These are phyloP conservation scores for Pseudomyrmex gracilis DNA, from an alignment of 1,140 invertebrate species.

Conservation along the genomic window DNA sequence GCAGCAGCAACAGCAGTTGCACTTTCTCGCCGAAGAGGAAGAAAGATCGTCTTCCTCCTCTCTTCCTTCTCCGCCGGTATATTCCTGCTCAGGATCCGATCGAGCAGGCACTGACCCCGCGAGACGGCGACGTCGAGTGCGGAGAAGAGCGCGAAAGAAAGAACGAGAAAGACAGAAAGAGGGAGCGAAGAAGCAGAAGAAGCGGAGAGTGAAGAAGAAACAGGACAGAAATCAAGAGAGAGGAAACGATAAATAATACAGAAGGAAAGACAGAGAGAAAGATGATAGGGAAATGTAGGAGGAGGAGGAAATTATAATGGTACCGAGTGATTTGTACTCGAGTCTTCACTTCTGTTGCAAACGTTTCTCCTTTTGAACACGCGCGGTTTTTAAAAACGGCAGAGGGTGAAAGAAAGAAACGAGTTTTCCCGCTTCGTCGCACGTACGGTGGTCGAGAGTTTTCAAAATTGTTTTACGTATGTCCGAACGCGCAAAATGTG, in stretches of 20 bases:
- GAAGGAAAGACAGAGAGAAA: slow-evolving; percentile 32
- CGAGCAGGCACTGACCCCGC: slow-evolving; percentile 83
- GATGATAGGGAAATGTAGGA: slow-evolving; percentile 10
- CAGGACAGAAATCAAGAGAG: slow-evolving; percentile 43
- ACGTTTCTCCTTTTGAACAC: slow-evolving; percentile 20
- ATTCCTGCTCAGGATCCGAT: slow-evolving; percentile 82
- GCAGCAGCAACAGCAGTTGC: slow-evolving; percentile 1
- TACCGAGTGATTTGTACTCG: slow-evolving; percentile 18
- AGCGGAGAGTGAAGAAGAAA: slow-evolving; percentile 63
- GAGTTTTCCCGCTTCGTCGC: background rate
- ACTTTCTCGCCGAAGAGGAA: slow-evolving; percentile 55
- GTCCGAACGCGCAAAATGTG: background rate
- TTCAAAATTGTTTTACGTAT: background rate
- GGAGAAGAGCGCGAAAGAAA: too few relatives aligned
- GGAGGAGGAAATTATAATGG: background rate
- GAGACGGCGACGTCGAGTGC: slow-evolving; percentile 67
- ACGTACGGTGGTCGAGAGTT: slow-evolving; percentile 9
- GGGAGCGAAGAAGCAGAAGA: slow-evolving; percentile 8
- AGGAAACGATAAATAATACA: slow-evolving; percentile 53
- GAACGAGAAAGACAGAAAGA: slow-evolving; percentile 46
- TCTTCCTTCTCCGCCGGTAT: slow-evolving; percentile 61
- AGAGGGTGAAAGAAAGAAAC: slow-evolving; percentile 6
- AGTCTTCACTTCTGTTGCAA: slow-evolving; percentile 34
- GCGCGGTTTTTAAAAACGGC: slow-evolving; percentile 27
- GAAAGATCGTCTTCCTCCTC: slow-evolving; percentile 68